A percentile compares a stretch with the other conserved stretches of the same genome.
phyloP scores from a whole-genome alignment of 2,797 vertebrate genomes.

The Tachyglossus aculeatus region DNA sequence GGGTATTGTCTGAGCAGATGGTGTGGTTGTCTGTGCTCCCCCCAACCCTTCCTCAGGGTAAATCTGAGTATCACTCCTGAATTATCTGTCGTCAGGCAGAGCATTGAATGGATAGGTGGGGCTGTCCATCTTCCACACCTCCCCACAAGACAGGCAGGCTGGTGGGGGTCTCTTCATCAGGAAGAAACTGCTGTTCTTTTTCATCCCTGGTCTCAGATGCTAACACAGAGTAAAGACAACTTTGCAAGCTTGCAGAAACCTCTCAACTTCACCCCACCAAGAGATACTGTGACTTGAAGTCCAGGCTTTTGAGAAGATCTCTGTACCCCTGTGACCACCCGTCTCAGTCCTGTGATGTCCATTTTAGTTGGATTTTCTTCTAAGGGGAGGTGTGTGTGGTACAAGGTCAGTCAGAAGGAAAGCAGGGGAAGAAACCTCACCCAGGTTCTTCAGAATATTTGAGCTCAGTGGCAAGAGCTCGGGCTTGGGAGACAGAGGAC shows the following conservation, averaged over 20 bases:
- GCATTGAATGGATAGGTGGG: constrained; percentile 68
- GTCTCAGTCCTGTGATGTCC: no score
- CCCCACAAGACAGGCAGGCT: constrained; percentile 22
- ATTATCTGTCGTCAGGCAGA: constrained; percentile 71
- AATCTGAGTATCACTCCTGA: constrained; percentile 73
- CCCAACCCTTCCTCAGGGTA: constrained; percentile 63
- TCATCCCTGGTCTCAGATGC: neutral
- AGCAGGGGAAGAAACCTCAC: no score
- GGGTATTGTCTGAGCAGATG: constrained; percentile 82
- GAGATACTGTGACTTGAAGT: constrained; percentile 58
- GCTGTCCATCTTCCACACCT: constrained; percentile 44
- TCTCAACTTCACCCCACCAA: constrained; percentile 9
- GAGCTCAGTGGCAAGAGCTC: no score
- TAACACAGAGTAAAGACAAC: fast-evolving
- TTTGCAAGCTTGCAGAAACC: fast-evolving
- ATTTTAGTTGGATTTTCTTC: no score
- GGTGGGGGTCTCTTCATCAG: constrained; percentile 46
- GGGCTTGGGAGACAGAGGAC: no score
- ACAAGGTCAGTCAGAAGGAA: no score
- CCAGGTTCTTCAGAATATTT: no score
- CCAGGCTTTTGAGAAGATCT: constrained; percentile 50
- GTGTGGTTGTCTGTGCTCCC: constrained; percentile 75
- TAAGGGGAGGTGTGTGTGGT: no score
- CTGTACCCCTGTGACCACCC: no score
- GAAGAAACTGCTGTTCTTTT: constrained; percentile 3